Evolutionary conservation across 1,140 invertebrate genomes (phyloP).

Genomic region (Aphelenchoides besseyi): DNA sequence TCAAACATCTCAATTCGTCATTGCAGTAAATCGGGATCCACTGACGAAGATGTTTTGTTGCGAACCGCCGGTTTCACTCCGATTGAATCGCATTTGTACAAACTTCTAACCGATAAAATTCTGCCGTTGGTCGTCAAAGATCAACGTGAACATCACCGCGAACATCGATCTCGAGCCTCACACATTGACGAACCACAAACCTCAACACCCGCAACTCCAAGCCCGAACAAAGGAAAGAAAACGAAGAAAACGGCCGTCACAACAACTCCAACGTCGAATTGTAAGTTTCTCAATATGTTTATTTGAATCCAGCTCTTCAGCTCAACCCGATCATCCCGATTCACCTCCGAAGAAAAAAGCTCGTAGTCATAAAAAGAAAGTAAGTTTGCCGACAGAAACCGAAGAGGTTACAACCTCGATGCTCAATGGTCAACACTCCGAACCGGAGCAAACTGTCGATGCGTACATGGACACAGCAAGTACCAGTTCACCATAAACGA

Average conservation of each 20-base stretch:
- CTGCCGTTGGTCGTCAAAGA: conserved; percentile 5
- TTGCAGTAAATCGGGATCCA: conserved; percentile 18
- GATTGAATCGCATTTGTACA: conserved; percentile 7
- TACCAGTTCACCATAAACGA: not conserved
- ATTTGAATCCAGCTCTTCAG: not conserved
- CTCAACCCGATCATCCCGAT: not conserved
- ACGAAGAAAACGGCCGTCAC: not conserved
- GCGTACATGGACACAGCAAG: conserved; percentile 23
- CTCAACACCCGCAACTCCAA: not conserved
- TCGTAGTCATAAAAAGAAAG: conserved; percentile 8
- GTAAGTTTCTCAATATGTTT: not conserved
- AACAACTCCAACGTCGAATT: not conserved
- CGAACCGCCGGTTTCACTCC: conserved; percentile 16
- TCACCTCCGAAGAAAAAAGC: not conserved
- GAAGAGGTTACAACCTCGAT: too few relatives aligned
- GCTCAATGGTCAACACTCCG: conserved; percentile 3
- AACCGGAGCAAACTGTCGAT: conserved; percentile 14
- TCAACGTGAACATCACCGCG: not conserved
- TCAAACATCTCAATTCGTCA: not conserved
- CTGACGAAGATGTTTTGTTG: conserved; percentile 19
- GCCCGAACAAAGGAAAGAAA: not conserved
- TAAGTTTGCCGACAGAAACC: not conserved
- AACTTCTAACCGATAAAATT: conserved; percentile 12
- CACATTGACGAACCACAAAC: conserved; percentile 10
- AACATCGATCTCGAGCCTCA: not conserved